Evolutionary conservation across 2,113 vertebrate genomes (phyloP).

Genomic region (Cyprinodon variegatus): DNA sequence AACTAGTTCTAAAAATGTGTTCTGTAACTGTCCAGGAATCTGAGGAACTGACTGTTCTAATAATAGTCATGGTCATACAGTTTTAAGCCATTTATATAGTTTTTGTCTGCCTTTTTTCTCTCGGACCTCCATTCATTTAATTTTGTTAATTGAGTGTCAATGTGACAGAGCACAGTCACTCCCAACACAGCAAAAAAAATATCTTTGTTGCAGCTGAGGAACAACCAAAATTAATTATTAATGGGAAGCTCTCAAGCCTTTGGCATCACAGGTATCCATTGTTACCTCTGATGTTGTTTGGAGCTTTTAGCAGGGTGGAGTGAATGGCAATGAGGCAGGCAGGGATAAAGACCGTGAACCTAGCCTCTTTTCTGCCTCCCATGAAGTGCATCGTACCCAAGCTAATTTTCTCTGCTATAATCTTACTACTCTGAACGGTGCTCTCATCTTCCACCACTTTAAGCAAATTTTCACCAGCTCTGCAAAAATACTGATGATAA

Average conservation of each 20-base stretch:
- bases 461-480: not conserved
- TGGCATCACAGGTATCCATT: slow-evolving; percentile 68
- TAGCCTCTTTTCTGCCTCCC: slow-evolving; percentile 8
- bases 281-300: slow-evolving; percentile 65
- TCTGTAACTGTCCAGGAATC: too few relatives aligned
- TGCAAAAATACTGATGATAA: not conserved
- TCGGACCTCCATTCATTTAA: slow-evolving; percentile 13
- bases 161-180: slow-evolving; percentile 43
- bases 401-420: slow-evolving; percentile 30
- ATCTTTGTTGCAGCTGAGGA: slow-evolving; percentile 51
- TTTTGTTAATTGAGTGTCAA: slow-evolving; percentile 10
- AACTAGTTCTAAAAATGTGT: too few relatives aligned
- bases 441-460: slow-evolving; percentile 6
- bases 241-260: slow-evolving; percentile 63
- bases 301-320: slow-evolving; percentile 36
- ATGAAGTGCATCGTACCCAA: slow-evolving; percentile 31
- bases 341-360: slow-evolving; percentile 23
- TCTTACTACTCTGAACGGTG: slow-evolving; percentile 12
- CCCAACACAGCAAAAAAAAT: slow-evolving; percentile 30
- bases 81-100: not conserved
- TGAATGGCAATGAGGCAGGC: slow-evolving; percentile 14
- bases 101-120: slow-evolving; percentile 1
- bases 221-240: slow-evolving; percentile 66
- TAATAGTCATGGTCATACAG: not conserved
- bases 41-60: not conserved